These are phyloP conservation scores for Danio albolineatus DNA, from an alignment of 2,797 vertebrate genomes.

Conservation along the genomic window DNA sequence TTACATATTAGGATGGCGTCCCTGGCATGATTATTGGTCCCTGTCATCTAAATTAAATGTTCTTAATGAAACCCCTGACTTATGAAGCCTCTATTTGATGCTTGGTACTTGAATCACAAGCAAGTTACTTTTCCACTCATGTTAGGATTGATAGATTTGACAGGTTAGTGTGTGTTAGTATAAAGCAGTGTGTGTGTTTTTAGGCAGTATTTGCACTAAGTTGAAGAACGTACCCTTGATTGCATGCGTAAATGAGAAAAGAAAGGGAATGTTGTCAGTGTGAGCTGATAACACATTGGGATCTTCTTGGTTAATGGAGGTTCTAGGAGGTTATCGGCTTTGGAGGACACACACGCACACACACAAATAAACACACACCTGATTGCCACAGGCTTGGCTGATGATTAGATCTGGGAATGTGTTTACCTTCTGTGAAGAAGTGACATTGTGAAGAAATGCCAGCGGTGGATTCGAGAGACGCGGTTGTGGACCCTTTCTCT, in stretches of 20 bases:
- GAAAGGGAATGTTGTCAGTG: slow-evolving; percentile 41
- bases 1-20: too few species aligned
- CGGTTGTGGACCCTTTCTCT: not conserved
- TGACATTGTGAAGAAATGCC: slow-evolving; percentile 58
- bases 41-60: too few species aligned
- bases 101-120: not conserved
- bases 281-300: slow-evolving; percentile 55
- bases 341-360: slow-evolving; percentile 46
- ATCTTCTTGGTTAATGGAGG: slow-evolving; percentile 63
- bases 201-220: not conserved
- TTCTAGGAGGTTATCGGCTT: slow-evolving; percentile 59
- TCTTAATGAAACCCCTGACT: too few species aligned
- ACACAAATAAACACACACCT: slow-evolving; percentile 56
- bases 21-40: too few species aligned
- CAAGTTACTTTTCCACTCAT: not conserved
- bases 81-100: not conserved
- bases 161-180: slow-evolving; percentile 20
- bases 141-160: not conserved
- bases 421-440: slow-evolving; percentile 58
- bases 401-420: slow-evolving; percentile 63
- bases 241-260: slow-evolving; percentile 42
- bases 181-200: slow-evolving; percentile 8
- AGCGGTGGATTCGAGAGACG: slow-evolving; percentile 35
- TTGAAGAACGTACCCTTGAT: slow-evolving; percentile 28
- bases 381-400: slow-evolving; percentile 54